Conservation (phyloP, 2,797 vertebrate species). For the Zenarchopterus dispar region DNA sequence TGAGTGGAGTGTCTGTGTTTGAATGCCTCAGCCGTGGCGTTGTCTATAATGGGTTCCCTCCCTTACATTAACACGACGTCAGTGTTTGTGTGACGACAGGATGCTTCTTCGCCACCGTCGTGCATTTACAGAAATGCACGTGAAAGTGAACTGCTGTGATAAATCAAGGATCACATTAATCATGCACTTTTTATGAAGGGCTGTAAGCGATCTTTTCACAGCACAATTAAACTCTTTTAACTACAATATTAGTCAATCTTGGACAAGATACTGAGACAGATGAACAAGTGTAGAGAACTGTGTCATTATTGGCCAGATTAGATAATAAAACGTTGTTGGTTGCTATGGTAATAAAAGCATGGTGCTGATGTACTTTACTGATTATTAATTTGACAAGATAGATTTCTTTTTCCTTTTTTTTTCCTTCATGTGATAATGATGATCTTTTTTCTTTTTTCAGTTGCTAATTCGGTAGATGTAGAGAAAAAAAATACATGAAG, state of each 20-base stretch:
- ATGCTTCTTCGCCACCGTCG: slow-evolving; percentile 9
- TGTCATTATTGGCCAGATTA: neutral
- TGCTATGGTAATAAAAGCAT: slow-evolving; percentile 20
- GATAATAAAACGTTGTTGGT: slow-evolving; percentile 23
- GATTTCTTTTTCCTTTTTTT: neutral
- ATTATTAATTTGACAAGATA: slow-evolving; percentile 16
- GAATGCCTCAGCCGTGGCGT: slow-evolving; percentile 44
- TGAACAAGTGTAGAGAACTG: neutral
- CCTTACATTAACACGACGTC: slow-evolving; percentile 37
- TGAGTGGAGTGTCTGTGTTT: slow-evolving; percentile 58
- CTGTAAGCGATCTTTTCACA: slow-evolving; percentile 54
- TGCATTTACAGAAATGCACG: slow-evolving; percentile 42
- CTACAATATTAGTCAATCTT: slow-evolving; percentile 13
- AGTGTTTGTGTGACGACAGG: slow-evolving; percentile 14
- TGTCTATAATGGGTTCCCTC: slow-evolving; percentile 57
- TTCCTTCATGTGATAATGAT: neutral
- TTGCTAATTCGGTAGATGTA: neutral
- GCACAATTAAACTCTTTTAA: slow-evolving; percentile 10
- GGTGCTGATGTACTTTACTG: slow-evolving; percentile 1
- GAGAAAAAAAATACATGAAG: neutral
- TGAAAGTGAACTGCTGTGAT: slow-evolving; percentile 68
- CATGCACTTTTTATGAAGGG: slow-evolving; percentile 66
- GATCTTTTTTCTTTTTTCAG: slow-evolving; percentile 2
- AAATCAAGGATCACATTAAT: slow-evolving; percentile 60
- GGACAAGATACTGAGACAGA: neutral